Evolutionary conservation across 1,140 invertebrate species (phyloP), one percentile per base, ranked within the genome.

Genomic region (Leptinotarsa undecemlineata): DNA sequence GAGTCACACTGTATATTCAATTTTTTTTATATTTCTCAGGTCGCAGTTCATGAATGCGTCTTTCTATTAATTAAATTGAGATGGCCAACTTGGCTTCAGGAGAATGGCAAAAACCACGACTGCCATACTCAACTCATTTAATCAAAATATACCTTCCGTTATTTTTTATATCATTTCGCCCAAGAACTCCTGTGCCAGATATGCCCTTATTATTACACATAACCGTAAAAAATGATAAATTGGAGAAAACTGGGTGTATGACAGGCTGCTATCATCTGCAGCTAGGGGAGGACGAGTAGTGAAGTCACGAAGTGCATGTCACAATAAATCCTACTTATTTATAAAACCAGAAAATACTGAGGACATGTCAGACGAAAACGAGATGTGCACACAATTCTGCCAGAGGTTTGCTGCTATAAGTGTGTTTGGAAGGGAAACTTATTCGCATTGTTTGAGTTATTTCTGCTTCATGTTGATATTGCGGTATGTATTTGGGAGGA

Each of bases 291-390:
- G 73, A 68, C 78, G 72, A 75, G 72, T 75, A 78, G 72, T 76
- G 70, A 62, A 82, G 81, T 81, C 81, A 80, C 80, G 80, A 75
- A 81, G 80, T 80, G 79, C 77, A 78, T 80, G 77, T 78, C 74
- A 75, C 77, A 75, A 82, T 81, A 81, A 81, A 81, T 81, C 76
- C 79, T 72, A 78, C 79, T 80, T 81, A 79, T 81, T 81, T 79
- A 81, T 80, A 77, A 80, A 80, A 80, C 76, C 74, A 76, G 79
- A 78, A 78, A 77, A 79, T 74, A 76, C 72, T 19, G 68, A 74
- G 73, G 75, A 77, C 78, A 78, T 67, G 73, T 76, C 73, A 72
- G 79, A 77, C 75, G 69, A 21, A 57, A 61, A 26, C 66, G 48
- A 71, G 77, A 78, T 79, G 73, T 71, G 68, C 61, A 21, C 33